phyloP scores from a whole-genome alignment of 2,888 invertebrate genomes.

The Didymodactylos carnosus region DNA sequence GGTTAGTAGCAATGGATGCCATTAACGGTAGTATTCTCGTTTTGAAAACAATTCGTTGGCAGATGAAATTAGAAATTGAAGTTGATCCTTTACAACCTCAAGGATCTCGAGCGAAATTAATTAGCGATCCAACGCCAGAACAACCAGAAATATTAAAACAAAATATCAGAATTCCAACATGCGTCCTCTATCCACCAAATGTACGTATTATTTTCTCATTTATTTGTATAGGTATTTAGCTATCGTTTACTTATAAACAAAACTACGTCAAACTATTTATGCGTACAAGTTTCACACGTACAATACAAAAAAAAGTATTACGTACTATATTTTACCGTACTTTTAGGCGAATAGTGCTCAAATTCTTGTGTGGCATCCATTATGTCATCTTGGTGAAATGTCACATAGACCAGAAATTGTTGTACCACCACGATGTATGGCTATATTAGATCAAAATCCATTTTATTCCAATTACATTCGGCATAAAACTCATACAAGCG shows the following conservation, averaged over 20 bases:
- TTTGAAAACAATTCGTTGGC: conserved; percentile 27
- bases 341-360: conserved; percentile 26
- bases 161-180: conserved; percentile 25
- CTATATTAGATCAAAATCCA: background rate
- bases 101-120: conserved; percentile 24
- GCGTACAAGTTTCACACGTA: too few relatives aligned
- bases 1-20: conserved; percentile 33
- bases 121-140: conserved; percentile 21
- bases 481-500: background rate
- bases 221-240: background rate
- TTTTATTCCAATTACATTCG: background rate
- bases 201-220: background rate
- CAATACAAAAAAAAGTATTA: too few relatives aligned
- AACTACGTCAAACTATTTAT: too few relatives aligned
- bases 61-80: conserved; percentile 28
- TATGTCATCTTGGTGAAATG: background rate
- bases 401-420: background rate
- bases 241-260: background rate
- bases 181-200: conserved; percentile 28
- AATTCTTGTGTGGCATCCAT: conserved; percentile 30
- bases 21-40: conserved; percentile 26
- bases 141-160: conserved; percentile 24
- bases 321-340: background rate
- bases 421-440: background rate
- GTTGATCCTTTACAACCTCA: conserved; percentile 26